phyloP scores from a whole-genome alignment of 1,140 invertebrate species.

The Drosophila seguyi region DNA sequence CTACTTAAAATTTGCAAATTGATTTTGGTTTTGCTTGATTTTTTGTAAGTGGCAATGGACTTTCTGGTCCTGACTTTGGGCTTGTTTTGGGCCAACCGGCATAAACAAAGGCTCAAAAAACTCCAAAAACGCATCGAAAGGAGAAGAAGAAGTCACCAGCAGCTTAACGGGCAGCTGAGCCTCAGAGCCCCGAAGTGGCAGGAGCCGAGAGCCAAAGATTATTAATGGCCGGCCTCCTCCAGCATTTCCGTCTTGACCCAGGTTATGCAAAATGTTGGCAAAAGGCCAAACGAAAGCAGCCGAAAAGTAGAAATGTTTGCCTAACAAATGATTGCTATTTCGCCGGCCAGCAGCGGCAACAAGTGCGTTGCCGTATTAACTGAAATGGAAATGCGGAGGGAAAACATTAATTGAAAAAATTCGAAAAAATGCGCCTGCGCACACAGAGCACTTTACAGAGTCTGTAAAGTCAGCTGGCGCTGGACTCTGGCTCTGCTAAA shows the following conservation, averaged over 20 bases:
- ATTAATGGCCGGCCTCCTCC: constrained; percentile 75
- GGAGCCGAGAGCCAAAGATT: constrained; percentile 58
- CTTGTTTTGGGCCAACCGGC: constrained; percentile 48
- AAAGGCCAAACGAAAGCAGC: constrained; percentile 80
- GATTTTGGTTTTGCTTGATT: constrained; percentile 8
- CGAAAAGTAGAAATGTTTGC: constrained; percentile 74
- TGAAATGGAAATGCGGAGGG: constrained; percentile 57
- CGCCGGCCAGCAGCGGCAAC: constrained; percentile 25
- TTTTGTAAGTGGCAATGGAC: background rate
- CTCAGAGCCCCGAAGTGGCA: constrained; percentile 19
- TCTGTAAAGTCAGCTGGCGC: constrained; percentile 14
- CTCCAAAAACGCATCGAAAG: constrained; percentile 63
- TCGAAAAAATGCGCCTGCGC: constrained; percentile 22
- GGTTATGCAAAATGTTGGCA: constrained; percentile 80
- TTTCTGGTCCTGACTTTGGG: constrained; percentile 20
- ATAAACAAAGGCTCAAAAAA: constrained; percentile 62
- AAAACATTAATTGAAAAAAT: constrained; percentile 70
- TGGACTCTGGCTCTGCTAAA: constrained; percentile 36
- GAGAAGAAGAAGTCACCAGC: constrained; percentile 45
- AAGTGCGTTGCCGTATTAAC: constrained; percentile 69
- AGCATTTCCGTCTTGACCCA: constrained; percentile 82
- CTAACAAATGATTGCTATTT: constrained; percentile 80
- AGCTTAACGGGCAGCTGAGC: constrained; percentile 22
- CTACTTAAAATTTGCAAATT: background rate
- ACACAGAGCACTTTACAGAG: constrained; percentile 22